These are phyloP conservation scores for Peromyscus polionotus DNA, from an alignment of 2,113 vertebrate species.

Conservation along the genomic window DNA sequence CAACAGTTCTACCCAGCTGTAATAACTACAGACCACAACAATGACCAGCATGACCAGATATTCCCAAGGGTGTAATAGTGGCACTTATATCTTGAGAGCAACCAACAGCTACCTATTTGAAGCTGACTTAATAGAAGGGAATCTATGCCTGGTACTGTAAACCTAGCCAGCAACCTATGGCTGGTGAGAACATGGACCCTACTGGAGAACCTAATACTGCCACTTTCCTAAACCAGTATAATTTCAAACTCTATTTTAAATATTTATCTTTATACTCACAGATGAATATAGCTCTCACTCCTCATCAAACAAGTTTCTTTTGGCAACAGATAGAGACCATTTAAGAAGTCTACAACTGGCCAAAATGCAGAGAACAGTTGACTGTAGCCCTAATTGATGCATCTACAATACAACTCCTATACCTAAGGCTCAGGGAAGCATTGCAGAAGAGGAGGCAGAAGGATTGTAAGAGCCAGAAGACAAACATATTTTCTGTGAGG, in stretches of 20 bases:
- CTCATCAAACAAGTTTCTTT: not conserved
- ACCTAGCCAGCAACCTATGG: not conserved
- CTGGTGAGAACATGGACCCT: not conserved
- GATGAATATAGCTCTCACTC: not conserved
- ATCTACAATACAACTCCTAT: not conserved
- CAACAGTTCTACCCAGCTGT: not conserved
- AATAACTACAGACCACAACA: not conserved
- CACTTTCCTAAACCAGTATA: not conserved
- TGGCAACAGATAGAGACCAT: not conserved
- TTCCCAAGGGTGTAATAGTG: not conserved
- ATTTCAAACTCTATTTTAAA: not conserved
- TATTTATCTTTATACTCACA: not conserved
- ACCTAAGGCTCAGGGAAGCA: not conserved
- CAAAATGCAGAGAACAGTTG: not conserved
- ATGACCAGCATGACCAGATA: not conserved
- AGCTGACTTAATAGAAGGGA: not conserved
- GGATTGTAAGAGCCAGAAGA: not conserved
- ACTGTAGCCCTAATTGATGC: not conserved
- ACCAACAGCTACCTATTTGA: not conserved
- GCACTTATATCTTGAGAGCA: not conserved
- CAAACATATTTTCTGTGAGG: not conserved
- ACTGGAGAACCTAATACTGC: not conserved
- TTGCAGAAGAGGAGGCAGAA: not conserved
- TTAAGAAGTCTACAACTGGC: not conserved
- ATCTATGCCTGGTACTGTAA: not conserved